These are phyloP conservation scores for Henicopernis longicauda DNA, from an alignment of 2,113 vertebrate genomes.

Conservation along the genomic window DNA sequence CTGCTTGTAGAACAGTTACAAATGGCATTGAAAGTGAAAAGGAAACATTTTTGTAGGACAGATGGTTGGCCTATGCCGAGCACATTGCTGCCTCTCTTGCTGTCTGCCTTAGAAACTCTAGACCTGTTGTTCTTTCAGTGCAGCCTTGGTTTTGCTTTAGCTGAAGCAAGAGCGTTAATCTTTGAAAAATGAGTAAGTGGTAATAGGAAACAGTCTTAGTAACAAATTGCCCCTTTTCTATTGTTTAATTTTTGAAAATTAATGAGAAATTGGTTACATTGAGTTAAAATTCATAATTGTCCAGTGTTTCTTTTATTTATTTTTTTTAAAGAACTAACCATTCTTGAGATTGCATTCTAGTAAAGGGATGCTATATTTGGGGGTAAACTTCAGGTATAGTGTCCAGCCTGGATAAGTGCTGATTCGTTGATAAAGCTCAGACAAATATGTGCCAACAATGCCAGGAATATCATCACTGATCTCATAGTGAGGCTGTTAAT, in stretches of 20 bases:
- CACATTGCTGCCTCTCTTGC: neutral
- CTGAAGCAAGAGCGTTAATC: neutral
- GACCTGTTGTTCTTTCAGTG: neutral
- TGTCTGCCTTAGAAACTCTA: neutral
- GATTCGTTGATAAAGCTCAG: neutral
- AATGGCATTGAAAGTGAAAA: neutral
- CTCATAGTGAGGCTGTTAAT: neutral
- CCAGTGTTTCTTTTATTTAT: neutral
- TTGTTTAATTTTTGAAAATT: neutral
- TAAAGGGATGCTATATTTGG: neutral
- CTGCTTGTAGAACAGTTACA: neutral
- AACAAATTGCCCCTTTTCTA: neutral
- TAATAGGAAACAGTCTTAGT: neutral
- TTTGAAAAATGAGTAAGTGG: neutral
- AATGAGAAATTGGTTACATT: neutral
- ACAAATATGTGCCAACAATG: neutral
- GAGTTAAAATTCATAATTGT: neutral
- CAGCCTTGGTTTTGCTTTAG: neutral
- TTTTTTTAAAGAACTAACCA: neutral
- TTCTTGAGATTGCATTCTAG: neutral
- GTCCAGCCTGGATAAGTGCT: neutral
- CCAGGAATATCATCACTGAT: neutral
- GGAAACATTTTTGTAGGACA: neutral
- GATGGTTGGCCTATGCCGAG: neutral
- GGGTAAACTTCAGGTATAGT: neutral